Conservation (phyloP, 2,888 invertebrate species). For the Drosophila mayaguana region DNA sequence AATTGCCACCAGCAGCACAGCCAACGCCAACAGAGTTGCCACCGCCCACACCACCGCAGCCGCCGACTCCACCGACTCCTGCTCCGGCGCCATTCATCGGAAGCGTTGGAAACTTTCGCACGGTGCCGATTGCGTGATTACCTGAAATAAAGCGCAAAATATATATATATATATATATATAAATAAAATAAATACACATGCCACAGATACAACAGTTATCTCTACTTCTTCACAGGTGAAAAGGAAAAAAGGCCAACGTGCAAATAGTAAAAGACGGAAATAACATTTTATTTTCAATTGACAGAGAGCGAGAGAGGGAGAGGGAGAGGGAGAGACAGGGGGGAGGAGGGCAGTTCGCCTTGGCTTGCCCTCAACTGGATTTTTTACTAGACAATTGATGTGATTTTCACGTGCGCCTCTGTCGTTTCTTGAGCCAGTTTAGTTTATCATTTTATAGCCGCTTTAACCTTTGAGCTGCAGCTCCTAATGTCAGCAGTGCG, state of each 20-base stretch:
- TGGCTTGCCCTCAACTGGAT: neutral
- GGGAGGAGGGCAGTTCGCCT: neutral
- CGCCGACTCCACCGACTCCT: constrained; percentile 39
- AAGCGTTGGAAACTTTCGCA: constrained; percentile 85
- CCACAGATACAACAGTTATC: constrained; percentile 10
- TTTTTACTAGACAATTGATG: constrained; percentile 74
- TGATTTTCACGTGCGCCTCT: constrained; percentile 79
- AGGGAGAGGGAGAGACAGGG: too few species aligned
- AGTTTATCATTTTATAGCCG: constrained; percentile 75
- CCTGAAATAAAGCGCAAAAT: constrained; percentile 82
- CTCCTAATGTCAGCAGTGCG: constrained; percentile 72
- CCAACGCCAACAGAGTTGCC: constrained; percentile 35
- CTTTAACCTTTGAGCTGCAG: constrained; percentile 66
- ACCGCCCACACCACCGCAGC: constrained; percentile 54
- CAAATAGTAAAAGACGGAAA: constrained; percentile 79
- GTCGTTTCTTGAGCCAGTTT: constrained; percentile 60
- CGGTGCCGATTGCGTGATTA: constrained; percentile 86
- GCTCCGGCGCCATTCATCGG: constrained; percentile 83
- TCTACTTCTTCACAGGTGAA: constrained; percentile 4
- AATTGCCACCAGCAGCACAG: constrained; percentile 36
- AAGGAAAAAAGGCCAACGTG: constrained; percentile 56
- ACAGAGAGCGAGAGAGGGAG: constrained; percentile 10
- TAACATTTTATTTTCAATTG: constrained; percentile 81
- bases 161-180: too few species aligned
- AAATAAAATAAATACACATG: constrained; percentile 68